Evolutionary conservation across 2,113 vertebrate genomes (phyloP).

Genomic region (Channa argus): DNA sequence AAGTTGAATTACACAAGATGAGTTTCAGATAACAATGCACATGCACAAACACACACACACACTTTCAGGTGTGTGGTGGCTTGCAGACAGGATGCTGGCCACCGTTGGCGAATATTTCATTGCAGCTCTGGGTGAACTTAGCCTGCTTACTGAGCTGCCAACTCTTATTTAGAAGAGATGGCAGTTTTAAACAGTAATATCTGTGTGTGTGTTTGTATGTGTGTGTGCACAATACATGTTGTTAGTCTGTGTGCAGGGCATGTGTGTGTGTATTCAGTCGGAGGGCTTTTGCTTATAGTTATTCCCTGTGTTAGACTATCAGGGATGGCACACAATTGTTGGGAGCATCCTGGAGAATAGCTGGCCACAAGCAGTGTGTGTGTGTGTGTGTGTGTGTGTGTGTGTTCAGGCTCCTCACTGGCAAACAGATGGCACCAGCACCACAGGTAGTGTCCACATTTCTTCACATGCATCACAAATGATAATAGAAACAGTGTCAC

Average conservation of each 20-base stretch:
- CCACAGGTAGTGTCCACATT: constrained; percentile 68
- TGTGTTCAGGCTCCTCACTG: constrained; percentile 64
- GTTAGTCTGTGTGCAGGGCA: not conserved
- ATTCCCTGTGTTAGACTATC: constrained; percentile 25
- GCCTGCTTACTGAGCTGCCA: constrained; percentile 43
- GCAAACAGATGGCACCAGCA: constrained; percentile 73
- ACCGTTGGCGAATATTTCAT: constrained; percentile 16
- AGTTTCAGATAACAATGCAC: not conserved
- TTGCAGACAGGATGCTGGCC: constrained; percentile 9
- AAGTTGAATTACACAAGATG: not conserved
- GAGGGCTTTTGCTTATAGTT: constrained; percentile 12
- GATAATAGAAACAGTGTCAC: constrained; percentile 46
- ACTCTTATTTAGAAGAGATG: constrained; percentile 45
- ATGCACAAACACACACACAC: too few species aligned
- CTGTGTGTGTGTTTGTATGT: not conserved
- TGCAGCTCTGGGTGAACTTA: constrained; percentile 31
- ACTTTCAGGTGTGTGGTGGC: not conserved
- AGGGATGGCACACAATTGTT: constrained; percentile 27
- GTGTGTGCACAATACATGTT: not conserved
- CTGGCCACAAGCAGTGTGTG: constrained; percentile 32
- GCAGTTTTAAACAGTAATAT: constrained; percentile 28
- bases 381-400: constrained; percentile 32
- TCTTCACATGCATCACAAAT: constrained; percentile 55
- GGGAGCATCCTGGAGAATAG: constrained; percentile 48
- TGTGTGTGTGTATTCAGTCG: constrained; percentile 4